Conservation (phyloP, 2,113 vertebrate genomes). For the Neotragus pygmaeus region DNA sequence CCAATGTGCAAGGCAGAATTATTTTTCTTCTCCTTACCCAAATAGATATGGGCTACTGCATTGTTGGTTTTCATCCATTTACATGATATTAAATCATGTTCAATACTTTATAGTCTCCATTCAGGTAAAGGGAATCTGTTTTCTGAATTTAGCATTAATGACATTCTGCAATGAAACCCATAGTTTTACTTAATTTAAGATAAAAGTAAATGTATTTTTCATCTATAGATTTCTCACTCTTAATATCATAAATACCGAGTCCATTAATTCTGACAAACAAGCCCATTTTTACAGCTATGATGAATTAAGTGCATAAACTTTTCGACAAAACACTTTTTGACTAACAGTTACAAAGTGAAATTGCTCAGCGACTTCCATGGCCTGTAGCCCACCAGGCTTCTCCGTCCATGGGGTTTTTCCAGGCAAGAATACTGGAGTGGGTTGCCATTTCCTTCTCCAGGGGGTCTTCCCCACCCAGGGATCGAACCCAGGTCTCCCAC, state of each 20-base stretch:
- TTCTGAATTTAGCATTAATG: conserved; percentile 1
- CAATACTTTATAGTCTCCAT: neutral
- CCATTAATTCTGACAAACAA: neutral
- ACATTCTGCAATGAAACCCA: neutral
- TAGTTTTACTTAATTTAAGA: neutral
- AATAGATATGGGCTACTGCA: neutral
- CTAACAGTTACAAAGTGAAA: neutral
- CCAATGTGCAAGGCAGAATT: neutral
- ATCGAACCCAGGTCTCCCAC: neutral
- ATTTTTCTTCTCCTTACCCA: neutral
- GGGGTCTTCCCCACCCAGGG: neutral
- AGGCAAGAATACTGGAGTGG: neutral
- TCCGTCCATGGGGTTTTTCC: neutral
- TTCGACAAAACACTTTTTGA: neutral
- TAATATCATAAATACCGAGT: neutral
- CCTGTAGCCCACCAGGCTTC: neutral
- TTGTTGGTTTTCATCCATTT: neutral
- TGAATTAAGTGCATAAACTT: neutral
- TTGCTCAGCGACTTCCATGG: neutral
- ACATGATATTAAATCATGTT: neutral
- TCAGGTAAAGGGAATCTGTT: neutral
- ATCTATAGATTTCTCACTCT: neutral
- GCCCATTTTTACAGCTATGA: neutral
- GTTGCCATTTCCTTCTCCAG: neutral
- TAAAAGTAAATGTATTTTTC: conserved; percentile 22